Percentiles rank a stretch among this genome's conserved stretches.
Conservation (phyloP, 1,140 invertebrate genomes). For the Armadillidium nasatum region DNA sequence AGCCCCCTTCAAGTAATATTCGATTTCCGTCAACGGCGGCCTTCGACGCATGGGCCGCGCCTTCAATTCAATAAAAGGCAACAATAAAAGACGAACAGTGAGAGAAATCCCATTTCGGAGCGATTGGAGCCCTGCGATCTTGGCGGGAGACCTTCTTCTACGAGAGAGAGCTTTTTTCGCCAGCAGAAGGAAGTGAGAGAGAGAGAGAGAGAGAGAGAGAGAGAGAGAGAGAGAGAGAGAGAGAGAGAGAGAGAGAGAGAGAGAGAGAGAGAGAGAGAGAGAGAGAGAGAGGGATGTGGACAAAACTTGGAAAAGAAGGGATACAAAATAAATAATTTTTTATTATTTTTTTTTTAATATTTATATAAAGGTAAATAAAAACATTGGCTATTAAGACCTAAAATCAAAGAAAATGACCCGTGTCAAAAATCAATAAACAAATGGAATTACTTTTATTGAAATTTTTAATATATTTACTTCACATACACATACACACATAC, state of each 20-base stretch:
- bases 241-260: background rate
- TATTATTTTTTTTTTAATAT: too few relatives aligned
- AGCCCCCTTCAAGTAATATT: slow-evolving; percentile 29
- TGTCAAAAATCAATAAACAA: too few relatives aligned
- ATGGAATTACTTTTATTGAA: too few relatives aligned
- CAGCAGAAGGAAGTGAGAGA: background rate
- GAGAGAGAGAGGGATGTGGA: too few relatives aligned
- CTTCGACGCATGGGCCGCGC: slow-evolving; percentile 25
- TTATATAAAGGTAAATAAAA: too few relatives aligned
- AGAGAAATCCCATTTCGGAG: slow-evolving; percentile 31
- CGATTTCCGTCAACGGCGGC: slow-evolving; percentile 29
- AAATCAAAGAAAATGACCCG: too few relatives aligned
- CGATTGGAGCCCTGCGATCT: slow-evolving; percentile 30
- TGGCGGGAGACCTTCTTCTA: slow-evolving; percentile 17
- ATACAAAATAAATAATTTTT: too few relatives aligned
- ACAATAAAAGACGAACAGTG: slow-evolving; percentile 31
- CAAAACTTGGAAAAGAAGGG: too few relatives aligned
- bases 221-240: too few relatives aligned
- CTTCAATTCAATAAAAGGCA: slow-evolving; percentile 35
- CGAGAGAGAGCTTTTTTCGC: slow-evolving; percentile 26
- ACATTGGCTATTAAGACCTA: too few relatives aligned
- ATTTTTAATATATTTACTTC: too few relatives aligned
- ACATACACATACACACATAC: background rate
- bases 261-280: background rate
- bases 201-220: background rate